phyloP scores from a whole-genome alignment of 1,140 invertebrate species.

The Listronotus bonariensis region DNA sequence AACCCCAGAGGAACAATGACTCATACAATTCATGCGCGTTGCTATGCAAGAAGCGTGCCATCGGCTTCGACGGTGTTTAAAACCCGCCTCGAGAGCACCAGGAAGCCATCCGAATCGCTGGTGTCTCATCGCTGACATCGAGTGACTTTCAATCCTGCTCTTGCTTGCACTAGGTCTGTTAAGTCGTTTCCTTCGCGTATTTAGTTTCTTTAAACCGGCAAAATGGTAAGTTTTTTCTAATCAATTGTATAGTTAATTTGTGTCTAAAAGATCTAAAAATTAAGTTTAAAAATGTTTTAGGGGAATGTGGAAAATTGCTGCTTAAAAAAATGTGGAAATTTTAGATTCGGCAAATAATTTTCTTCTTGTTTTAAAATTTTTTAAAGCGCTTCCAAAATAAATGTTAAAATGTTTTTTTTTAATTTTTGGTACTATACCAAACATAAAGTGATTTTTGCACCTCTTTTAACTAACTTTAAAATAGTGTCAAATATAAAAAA shows the following conservation, averaged over 20 bases:
- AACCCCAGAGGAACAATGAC: not conserved
- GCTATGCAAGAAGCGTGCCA: slow-evolving; percentile 11
- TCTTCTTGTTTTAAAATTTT: too few relatives aligned
- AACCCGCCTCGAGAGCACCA: slow-evolving; percentile 7
- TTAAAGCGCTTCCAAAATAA: too few relatives aligned
- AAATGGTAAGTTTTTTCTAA: slow-evolving; percentile 10
- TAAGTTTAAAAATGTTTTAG: too few relatives aligned
- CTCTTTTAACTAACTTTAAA: too few relatives aligned
- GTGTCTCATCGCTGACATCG: slow-evolving; percentile 39
- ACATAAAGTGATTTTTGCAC: too few relatives aligned
- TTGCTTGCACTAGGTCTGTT: not conserved
- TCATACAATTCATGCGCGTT: not conserved
- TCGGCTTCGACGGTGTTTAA: not conserved
- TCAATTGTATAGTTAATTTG: not conserved
- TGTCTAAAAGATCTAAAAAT: too few relatives aligned
- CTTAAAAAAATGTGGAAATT: too few relatives aligned
- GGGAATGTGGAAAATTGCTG: too few relatives aligned
- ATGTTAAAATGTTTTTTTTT: too few relatives aligned
- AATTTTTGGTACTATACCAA: too few relatives aligned
- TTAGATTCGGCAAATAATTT: too few relatives aligned
- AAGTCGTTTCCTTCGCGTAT: not conserved
- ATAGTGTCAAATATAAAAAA: too few relatives aligned
- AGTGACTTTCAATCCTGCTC: slow-evolving; percentile 21
- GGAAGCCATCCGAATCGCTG: slow-evolving; percentile 27
- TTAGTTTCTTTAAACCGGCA: not conserved